Evolutionary conservation across 2,888 invertebrate species (phyloP), one percentile per base, ranked within the genome.

Genomic region (Flexamia atlantica): DNA sequence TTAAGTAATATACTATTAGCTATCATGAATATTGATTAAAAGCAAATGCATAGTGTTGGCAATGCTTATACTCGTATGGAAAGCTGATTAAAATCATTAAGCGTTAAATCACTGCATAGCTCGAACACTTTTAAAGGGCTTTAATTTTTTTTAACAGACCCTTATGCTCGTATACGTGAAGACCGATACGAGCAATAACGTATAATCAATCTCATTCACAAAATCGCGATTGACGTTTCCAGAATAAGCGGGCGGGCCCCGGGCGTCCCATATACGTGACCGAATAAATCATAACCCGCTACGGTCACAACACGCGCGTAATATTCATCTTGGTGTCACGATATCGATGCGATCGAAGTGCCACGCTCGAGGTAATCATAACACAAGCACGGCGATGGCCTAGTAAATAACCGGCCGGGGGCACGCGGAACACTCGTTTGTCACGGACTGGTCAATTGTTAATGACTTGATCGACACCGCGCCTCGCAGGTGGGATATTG

Each of bases 311-410:
- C 46, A 46, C 46, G 46, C 4, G 46, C 46, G 12, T 40, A 40
- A 40, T 40, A 12, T 46, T 17, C 46, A 46, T 46, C 46, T 46
- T 9, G 12, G 46, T 12, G 46, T 46, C 7, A 1, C 46, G 50
- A 57, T 5, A 57, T 57, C 57, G 57, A 57, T 23, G 57, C 25
- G 57, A 57, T 57, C 57, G 20, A 57, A 12, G 57, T 23, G 23
- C 57, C 57, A 57, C 57, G 57, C 57, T 57, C 57, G 64, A 64
- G 64, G 4, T 64, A 64, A 64, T 28, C 64, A 64, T 64, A 64
- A 64, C 64, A 64, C 64, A 64, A 28, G 64, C 64, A 20, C 57
- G 14, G 64, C 53, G 64, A 64, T 30, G 64, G 64, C 64, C 64
- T 64, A 64, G 64, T 64, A 64, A 64, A 64, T 64, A 64, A 64